These are phyloP conservation scores for Tinamus major DNA, from an alignment of 2,797 vertebrate species.

Conservation along the genomic window DNA sequence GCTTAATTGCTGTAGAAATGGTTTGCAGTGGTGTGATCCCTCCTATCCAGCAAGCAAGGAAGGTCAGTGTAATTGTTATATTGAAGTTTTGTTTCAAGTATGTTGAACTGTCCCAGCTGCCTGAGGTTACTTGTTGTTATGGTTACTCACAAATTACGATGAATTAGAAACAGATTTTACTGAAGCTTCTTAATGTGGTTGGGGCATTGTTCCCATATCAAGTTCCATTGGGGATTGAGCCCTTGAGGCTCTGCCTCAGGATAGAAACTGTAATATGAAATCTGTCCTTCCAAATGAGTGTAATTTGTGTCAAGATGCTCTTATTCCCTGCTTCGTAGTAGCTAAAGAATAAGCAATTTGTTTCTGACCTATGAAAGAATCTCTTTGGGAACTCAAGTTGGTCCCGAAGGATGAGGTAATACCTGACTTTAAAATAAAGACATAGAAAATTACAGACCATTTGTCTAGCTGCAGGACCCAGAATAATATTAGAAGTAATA, in stretches of 20 bases:
- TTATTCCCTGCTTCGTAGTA: neutral
- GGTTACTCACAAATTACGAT: slow-evolving; percentile 9
- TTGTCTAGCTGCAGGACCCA: neutral
- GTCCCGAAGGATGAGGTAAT: neutral
- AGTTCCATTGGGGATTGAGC: neutral
- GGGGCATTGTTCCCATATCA: neutral
- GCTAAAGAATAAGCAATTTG: neutral
- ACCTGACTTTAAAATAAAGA: neutral
- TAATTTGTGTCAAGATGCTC: neutral
- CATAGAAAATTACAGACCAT: neutral
- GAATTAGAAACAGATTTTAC: slow-evolving; percentile 56
- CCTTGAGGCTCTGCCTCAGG: neutral
- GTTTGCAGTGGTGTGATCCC: neutral
- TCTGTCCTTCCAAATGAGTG: slow-evolving; percentile 11
- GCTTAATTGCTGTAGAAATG: neutral
- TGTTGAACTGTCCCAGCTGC: slow-evolving; percentile 48
- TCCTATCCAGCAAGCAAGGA: neutral
- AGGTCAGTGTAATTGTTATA: neutral
- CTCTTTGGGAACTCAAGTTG: neutral
- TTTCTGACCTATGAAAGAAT: neutral
- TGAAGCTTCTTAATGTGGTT: neutral
- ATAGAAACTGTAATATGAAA: neutral
- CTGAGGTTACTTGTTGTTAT: slow-evolving; percentile 14
- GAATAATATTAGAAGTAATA: neutral
- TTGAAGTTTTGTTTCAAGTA: neutral